phyloP scores from a whole-genome alignment of 2,888 invertebrate genomes.

The Scelioninae gen. 1 region DNA sequence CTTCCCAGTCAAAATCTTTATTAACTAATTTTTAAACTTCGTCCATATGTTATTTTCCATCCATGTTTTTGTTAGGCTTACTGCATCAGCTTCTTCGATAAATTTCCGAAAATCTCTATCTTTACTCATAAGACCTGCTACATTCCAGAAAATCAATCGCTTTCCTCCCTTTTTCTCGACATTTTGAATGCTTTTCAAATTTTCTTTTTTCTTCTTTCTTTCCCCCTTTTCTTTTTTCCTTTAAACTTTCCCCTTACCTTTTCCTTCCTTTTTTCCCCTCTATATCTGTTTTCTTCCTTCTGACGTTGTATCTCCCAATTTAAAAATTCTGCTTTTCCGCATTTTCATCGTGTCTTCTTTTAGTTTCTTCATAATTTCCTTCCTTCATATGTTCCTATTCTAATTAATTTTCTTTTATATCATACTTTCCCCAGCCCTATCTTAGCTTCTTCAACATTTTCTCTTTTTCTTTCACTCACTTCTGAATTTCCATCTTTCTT shows the following conservation, averaged over 20 bases:
- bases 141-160: too few species aligned
- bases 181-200: not conserved
- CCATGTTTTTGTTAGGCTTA: slow-evolving; percentile 62
- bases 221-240: not conserved
- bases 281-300: too few species aligned
- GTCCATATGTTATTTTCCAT: slow-evolving; percentile 58
- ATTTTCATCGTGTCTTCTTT: not conserved
- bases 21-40: not conserved
- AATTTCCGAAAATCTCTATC: slow-evolving; percentile 59
- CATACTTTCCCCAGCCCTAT: not conserved
- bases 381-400: not conserved
- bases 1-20: not conserved
- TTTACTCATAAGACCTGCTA: too few species aligned
- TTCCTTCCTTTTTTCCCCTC: too few species aligned
- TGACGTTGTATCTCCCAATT: not conserved
- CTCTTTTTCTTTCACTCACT: too few species aligned
- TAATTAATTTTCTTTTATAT: not conserved
- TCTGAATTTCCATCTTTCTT: too few species aligned
- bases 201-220: not conserved
- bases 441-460: too few species aligned
- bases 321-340: not conserved
- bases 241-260: not conserved
- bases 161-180: not conserved
- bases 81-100: slow-evolving; percentile 36
- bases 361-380: not conserved